Evolutionary conservation across 2,888 invertebrate genomes (phyloP), one percentile per base, ranked within the genome.

Genomic region (Callimorpha dominula): DNA sequence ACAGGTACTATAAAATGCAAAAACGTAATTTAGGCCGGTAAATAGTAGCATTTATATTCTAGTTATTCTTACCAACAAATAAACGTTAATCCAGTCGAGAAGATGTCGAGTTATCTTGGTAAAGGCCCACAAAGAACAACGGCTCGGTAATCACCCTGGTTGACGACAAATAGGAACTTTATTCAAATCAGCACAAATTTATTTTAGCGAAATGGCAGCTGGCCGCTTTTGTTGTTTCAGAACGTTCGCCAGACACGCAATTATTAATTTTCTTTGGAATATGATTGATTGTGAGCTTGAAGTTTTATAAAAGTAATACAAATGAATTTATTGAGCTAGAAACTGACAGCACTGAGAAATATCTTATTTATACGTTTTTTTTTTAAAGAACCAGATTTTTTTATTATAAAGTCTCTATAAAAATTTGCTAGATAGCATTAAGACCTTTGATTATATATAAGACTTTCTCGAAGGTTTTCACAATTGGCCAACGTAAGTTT

Each of bases 171-270:
- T 91, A 89, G 88, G 86, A 87, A 90, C 86, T 91, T 92, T 93
- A 93, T 93, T 93, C 90, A 92, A 93, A 93, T 92, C 87, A 89
- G 87, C 85, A 82, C 86, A 83, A 88, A 91, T 92, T 91, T 91
- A 90, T 91, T 90, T 89, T 86, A 86, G 84, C 87, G 81, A 86
- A 91, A 91, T 89, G 91, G 89, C 88, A 82, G 85, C 82, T 84
- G 88, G 83, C 85, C 84, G 82, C 87, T 89, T 90, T 87, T 89
- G 87, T 87, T 84, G 80, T 78, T 81, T 77, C 76, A 79, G 73
- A 80, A 74, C 75, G 72, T 78, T 78, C 73, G 71, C 70, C 72
- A 65, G 74, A 75, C 69, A 63, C 83, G 65, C 82, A 75, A 81
- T 78, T 80, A 83, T 83, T 85, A 82, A 82, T 84, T 78, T 78